Percentiles rank a stretch among this genome's conserved stretches.
Evolutionary conservation across 2,797 vertebrate genomes (phyloP).

Genomic region (Girardinus metallicus): DNA sequence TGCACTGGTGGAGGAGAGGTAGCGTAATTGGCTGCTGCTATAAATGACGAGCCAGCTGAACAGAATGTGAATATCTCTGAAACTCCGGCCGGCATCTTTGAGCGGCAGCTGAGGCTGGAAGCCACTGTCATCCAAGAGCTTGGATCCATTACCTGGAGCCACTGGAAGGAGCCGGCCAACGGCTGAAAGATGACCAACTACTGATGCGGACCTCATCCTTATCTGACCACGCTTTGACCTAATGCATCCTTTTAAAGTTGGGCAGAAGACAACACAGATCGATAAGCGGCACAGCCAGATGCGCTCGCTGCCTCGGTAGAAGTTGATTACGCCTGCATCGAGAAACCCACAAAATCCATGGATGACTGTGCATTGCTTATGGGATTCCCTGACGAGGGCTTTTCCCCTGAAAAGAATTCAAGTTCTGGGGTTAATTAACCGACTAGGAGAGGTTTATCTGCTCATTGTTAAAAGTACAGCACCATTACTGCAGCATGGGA

Average conservation of each 20-base stretch:
- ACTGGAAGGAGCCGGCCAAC: background rate
- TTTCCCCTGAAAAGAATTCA: background rate
- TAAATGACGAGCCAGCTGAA: conserved; percentile 6
- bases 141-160: background rate
- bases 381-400: background rate
- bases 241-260: background rate
- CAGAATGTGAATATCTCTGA: background rate
- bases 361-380: background rate
- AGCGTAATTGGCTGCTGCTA: background rate
- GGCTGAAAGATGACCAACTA: background rate
- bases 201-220: background rate
- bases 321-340: background rate
- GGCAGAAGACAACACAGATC: background rate
- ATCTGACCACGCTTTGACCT: background rate
- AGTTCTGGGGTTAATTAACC: background rate
- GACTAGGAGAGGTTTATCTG: background rate
- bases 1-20: background rate
- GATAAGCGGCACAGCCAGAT: background rate
- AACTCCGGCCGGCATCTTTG: background rate
- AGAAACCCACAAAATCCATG: background rate
- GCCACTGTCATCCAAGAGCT: too few species aligned
- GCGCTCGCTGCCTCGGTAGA: background rate
- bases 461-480: background rate
- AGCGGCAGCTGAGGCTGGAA: background rate
- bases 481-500: background rate